phyloP scores from a whole-genome alignment of 2,797 vertebrate species.

The Petrocephalus schoutedeni region DNA sequence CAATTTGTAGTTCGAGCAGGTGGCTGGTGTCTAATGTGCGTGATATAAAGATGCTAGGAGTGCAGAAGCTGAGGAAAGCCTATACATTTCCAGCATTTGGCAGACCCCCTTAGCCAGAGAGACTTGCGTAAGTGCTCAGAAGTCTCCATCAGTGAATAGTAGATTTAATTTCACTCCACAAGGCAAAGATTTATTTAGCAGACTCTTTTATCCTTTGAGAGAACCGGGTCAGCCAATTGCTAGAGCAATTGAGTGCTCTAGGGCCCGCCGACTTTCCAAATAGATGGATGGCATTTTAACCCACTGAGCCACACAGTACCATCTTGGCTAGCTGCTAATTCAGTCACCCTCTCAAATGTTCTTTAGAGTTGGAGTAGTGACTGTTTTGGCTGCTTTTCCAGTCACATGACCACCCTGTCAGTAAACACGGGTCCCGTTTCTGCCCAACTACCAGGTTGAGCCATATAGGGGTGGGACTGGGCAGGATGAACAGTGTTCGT shows the following conservation, averaged over 20 bases:
- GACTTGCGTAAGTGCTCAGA: too few species aligned
- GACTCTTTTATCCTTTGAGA: too few species aligned
- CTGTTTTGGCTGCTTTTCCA: not conserved
- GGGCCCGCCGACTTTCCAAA: too few species aligned
- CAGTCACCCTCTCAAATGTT: not conserved
- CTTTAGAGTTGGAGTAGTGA: not conserved
- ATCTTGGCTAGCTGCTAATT: not conserved
- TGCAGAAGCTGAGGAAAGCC: not conserved
- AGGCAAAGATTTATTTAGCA: too few species aligned
- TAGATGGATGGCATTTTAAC: too few species aligned
- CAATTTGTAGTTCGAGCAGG: not conserved
- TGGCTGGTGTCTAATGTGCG: not conserved
- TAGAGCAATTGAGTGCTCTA: too few species aligned
- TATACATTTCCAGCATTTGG: too few species aligned
- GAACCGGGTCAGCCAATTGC: too few species aligned
- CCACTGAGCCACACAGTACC: not conserved
- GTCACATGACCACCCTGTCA: not conserved
- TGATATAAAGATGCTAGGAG: not conserved
- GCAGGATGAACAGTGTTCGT: not conserved
- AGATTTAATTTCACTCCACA: too few species aligned
- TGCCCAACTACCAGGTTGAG: not conserved
- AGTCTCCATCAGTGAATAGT: too few species aligned
- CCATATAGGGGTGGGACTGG: not conserved
- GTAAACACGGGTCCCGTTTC: not conserved
- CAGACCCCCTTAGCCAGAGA: too few species aligned